Evolutionary conservation across 2,113 vertebrate species (phyloP).

Genomic region (Hippocampus comes): DNA sequence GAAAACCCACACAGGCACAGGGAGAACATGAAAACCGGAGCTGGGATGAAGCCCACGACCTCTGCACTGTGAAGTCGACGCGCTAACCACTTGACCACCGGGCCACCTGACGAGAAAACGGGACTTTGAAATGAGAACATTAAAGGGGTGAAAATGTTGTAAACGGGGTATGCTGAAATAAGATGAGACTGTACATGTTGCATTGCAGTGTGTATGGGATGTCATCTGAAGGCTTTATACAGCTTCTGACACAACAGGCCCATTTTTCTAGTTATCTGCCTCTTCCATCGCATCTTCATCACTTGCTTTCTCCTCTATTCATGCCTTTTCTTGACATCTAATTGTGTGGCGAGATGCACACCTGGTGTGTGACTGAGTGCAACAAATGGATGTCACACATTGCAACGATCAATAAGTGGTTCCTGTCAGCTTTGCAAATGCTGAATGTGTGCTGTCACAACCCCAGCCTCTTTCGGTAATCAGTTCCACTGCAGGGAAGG

Average conservation of each 20-base stretch:
- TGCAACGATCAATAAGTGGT: not conserved
- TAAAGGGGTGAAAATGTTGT: too few relatives aligned
- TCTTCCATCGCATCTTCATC: slow-evolving; percentile 46
- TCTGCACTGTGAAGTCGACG: too few relatives aligned
- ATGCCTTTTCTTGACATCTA: slow-evolving; percentile 30
- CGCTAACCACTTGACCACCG: too few relatives aligned
- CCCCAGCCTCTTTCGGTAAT: slow-evolving; percentile 20
- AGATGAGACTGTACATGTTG: not conserved
- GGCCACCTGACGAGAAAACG: too few relatives aligned
- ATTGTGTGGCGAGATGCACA: slow-evolving; percentile 36
- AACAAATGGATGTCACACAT: slow-evolving; percentile 40
- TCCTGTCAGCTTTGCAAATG: slow-evolving; percentile 8
- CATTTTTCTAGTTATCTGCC: slow-evolving; percentile 65
- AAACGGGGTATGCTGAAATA: too few relatives aligned
- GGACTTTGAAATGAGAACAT: too few relatives aligned
- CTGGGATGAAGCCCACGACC: too few relatives aligned
- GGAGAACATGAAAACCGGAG: too few relatives aligned
- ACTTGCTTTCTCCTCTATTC: slow-evolving; percentile 48
- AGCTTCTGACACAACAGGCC: slow-evolving; percentile 71
- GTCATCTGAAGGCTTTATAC: slow-evolving; percentile 68
- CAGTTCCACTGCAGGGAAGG: slow-evolving; percentile 22
- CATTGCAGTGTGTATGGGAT: slow-evolving; percentile 19
- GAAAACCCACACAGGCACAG: too few relatives aligned
- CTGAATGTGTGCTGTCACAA: slow-evolving; percentile 10
- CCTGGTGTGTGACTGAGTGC: slow-evolving; percentile 49